A percentile compares a stretch with the other conserved stretches of the same genome.
Conservation (phyloP, 2,797 vertebrate genomes). For the Pangasius larnaudii region DNA sequence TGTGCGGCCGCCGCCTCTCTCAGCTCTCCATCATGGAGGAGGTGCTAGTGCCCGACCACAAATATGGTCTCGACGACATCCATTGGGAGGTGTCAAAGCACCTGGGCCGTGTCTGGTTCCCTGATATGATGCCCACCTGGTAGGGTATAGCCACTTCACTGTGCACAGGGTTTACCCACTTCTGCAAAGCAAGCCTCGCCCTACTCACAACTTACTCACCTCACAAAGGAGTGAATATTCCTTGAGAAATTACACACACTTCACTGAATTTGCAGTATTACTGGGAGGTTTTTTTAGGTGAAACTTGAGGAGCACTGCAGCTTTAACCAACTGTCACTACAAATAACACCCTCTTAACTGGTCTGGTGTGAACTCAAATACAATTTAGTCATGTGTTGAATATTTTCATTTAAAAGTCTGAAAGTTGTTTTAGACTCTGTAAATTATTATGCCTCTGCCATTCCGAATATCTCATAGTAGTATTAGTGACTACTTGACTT, state of each 20-base stretch:
- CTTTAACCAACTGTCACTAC: slow-evolving; percentile 7
- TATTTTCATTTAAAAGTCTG: slow-evolving; percentile 3
- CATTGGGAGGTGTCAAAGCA: slow-evolving; percentile 89
- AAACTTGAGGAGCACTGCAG: neutral
- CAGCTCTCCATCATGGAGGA: slow-evolving; percentile 89
- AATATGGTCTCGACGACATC: slow-evolving; percentile 85
- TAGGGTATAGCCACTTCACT: slow-evolving; percentile 55
- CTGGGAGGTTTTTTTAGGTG: neutral
- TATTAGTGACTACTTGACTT: neutral
- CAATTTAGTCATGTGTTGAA: neutral
- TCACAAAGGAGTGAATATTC: neutral
- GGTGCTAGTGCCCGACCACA: slow-evolving; percentile 85
- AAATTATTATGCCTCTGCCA: neutral
- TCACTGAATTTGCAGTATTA: neutral
- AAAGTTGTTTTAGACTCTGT: neutral
- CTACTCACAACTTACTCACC: neutral
- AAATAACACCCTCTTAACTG: neutral
- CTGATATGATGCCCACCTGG: slow-evolving; percentile 90
- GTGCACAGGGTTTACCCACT: neutral
- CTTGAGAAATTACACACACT: neutral
- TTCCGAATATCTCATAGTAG: neutral
- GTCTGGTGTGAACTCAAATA: neutral
- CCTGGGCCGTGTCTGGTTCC: slow-evolving; percentile 87
- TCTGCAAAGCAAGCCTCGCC: neutral
- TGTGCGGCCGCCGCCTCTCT: slow-evolving; percentile 84